Evolutionary conservation across 2,797 vertebrate species (phyloP).

Genomic region (Helarctos malayanus): DNA sequence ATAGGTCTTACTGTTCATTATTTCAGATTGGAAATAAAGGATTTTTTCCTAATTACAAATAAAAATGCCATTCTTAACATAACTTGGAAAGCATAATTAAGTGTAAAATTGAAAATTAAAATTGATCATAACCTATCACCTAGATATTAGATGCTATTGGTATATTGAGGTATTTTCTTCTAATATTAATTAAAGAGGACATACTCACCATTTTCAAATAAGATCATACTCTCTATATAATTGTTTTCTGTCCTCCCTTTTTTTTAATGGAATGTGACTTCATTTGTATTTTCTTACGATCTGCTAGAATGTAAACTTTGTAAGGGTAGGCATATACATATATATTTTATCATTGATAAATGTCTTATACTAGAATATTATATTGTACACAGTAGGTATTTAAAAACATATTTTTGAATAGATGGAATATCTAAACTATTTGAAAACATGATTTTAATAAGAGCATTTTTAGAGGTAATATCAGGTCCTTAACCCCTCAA

Average conservation of each 20-base stretch:
- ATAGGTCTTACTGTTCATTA: background rate
- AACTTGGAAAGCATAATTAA: background rate
- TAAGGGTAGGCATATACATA: background rate
- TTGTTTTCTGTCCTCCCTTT: background rate
- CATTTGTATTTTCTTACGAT: background rate
- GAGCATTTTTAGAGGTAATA: background rate
- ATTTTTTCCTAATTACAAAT: background rate
- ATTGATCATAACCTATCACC: background rate
- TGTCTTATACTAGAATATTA: background rate
- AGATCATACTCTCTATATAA: background rate
- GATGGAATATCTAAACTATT: background rate
- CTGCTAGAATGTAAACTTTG: background rate
- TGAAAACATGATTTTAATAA: background rate
- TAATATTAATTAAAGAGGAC: background rate
- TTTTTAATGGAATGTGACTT: background rate
- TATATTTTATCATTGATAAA: background rate
- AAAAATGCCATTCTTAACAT: background rate
- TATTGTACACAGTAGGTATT: background rate
- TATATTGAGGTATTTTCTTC: background rate
- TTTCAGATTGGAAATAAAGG: background rate
- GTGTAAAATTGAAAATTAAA: background rate
- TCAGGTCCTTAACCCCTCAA: background rate
- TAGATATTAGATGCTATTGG: background rate
- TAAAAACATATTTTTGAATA: constrained; percentile 22
- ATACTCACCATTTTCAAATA: background rate